Base-by-base conservation (phyloP, 2,888 invertebrate species). In the Idaea straminata region DNA sequence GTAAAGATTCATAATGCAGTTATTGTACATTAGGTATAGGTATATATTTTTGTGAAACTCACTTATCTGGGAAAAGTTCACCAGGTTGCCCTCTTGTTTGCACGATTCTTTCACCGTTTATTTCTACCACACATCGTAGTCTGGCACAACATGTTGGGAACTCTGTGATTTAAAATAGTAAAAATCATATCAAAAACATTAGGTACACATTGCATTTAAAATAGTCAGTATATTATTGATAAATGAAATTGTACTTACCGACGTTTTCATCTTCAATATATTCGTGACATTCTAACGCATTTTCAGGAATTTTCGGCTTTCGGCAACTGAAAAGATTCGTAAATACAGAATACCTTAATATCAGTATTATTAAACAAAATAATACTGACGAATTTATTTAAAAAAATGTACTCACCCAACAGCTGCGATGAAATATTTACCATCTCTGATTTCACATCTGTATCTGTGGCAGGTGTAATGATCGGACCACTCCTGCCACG, bases 401-500 rank as follows among this genome's bases (percentile, higher is more conserved):
- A 15, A 25, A 57, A 60, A 16, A 60, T 62, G 4, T 34, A 62
- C 75, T 80, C 79, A 92, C 92, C 92, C 92, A 63, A 92, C 92
- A 68, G 92, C 92, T 57, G 92, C 92, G 35, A 92, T 92, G 66
- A 92, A 92, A 67, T 91, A 92, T 77, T 92, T 92, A 61, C 92
- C 92, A 72, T 92, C 92, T 6, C 92, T 80, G 57, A 92, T 92
- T 70, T 92, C 92, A 68, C 92, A 92, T 77, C 92, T 78, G 68
- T 92, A 92, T 38, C 92, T 74, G 66, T 92, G 92, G 69, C 92
- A 92, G 0, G 92, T 92, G 69, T 92, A 92, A 67, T 92, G 92
- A 68, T 92, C 92, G 0, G 92, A 92, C 92, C 92, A 92, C 66
- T 92, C 92, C 62, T 92, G 92, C 92, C 92, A 92, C 0, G 92